Conservation (phyloP, 2,888 invertebrate genomes). For the Sesamia inferens region DNA sequence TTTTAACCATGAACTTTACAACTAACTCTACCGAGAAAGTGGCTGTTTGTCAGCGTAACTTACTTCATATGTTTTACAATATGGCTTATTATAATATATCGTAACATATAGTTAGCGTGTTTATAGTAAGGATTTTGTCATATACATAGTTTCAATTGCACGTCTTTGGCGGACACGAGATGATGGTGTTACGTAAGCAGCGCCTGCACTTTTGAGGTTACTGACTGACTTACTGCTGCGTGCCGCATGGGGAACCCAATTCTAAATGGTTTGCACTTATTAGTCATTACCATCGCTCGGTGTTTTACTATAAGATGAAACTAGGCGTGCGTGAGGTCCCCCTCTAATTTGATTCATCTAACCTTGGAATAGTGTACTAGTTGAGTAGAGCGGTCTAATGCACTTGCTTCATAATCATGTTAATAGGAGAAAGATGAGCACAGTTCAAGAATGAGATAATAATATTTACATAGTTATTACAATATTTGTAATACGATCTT, state of each 20-base stretch:
- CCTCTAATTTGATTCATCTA: slow-evolving; percentile 55
- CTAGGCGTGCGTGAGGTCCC: slow-evolving; percentile 32
- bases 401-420: slow-evolving; percentile 55
- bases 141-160: slow-evolving; percentile 59
- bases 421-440: slow-evolving; percentile 46
- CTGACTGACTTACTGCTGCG: slow-evolving; percentile 68
- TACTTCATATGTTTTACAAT: slow-evolving; percentile 48
- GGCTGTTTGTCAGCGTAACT: slow-evolving; percentile 29
- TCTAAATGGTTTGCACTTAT: slow-evolving; percentile 58
- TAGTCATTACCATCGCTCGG: slow-evolving; percentile 51
- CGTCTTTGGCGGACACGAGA: slow-evolving; percentile 67
- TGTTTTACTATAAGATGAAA: slow-evolving; percentile 48
- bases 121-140: slow-evolving; percentile 59
- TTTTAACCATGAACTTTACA: slow-evolving; percentile 50
- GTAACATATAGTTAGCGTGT: slow-evolving; percentile 54
- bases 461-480: slow-evolving; percentile 36
- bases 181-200: slow-evolving; percentile 75
- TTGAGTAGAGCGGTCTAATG: slow-evolving; percentile 38
- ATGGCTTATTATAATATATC: slow-evolving; percentile 41
- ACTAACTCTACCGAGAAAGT: slow-evolving; percentile 17
- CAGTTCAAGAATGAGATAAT: slow-evolving; percentile 25
- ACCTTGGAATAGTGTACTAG: slow-evolving; percentile 52
- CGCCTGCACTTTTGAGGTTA: slow-evolving; percentile 71
- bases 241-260: slow-evolving; percentile 55
- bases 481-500: slow-evolving; percentile 21